Evolutionary conservation across 2,113 vertebrate genomes (phyloP).

Genomic region (Taxidea taxus): DNA sequence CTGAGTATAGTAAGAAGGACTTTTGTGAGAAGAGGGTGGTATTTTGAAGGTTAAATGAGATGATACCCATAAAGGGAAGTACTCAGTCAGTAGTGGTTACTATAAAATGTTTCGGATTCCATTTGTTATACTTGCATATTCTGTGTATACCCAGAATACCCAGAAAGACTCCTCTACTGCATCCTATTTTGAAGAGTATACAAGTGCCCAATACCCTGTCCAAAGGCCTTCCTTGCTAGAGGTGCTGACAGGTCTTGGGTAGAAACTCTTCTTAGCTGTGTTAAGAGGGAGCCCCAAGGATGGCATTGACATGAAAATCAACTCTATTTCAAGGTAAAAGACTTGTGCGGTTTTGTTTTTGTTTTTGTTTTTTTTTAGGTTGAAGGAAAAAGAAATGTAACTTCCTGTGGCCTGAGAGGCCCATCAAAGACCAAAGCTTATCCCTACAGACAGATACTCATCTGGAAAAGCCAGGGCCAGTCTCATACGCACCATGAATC

Average conservation of each 20-base stretch:
- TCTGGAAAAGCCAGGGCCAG: not conserved
- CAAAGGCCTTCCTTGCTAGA: not conserved
- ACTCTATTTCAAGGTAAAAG: not conserved
- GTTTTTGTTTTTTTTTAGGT: not conserved
- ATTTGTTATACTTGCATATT: not conserved
- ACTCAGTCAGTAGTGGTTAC: not conserved
- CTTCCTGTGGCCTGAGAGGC: not conserved
- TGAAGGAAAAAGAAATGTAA: not conserved
- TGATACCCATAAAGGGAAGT: not conserved
- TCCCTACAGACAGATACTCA: not conserved
- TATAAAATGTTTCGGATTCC: not conserved
- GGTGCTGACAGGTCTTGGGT: not conserved
- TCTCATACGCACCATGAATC: not conserved
- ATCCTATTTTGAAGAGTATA: not conserved
- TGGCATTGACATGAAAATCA: not conserved
- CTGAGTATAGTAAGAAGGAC: accelerated
- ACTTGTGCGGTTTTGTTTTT: too few species aligned
- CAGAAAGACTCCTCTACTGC: not conserved
- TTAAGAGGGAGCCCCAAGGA: not conserved
- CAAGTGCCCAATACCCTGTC: not conserved
- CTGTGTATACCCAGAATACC: not conserved
- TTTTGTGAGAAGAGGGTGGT: not conserved
- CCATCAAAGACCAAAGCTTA: not conserved
- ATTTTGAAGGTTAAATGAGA: not conserved
- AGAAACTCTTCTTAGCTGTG: not conserved